These are phyloP conservation scores for Turritopsis rubra DNA, from an alignment of 30 jellyfish, hydroid and myxozoan species.

Conservation along the genomic window DNA sequence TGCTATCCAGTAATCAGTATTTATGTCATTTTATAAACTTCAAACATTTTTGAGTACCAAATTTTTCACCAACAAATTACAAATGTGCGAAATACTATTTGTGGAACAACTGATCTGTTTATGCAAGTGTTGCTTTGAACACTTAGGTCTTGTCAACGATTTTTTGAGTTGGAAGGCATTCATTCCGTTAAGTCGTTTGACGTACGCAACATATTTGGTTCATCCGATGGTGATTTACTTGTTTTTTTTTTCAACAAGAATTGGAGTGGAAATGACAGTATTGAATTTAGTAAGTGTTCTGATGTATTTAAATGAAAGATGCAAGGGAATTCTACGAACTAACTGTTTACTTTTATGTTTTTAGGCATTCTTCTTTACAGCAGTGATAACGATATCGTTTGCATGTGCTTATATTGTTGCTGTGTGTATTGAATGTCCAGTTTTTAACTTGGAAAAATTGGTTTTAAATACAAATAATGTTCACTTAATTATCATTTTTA, in stretches of 20 bases:
- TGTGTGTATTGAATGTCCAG: constrained; percentile 32
- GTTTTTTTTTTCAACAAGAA: constrained; percentile 41
- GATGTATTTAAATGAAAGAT: no score
- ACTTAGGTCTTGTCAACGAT: constrained; percentile 58
- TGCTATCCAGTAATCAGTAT: no score
- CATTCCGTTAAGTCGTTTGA: constrained; percentile 80
- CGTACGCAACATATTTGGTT: constrained; percentile 71
- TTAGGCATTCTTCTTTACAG: constrained; percentile 14
- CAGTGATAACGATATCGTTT: neutral
- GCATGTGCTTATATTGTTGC: constrained; percentile 9
- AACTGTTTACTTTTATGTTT: neutral
- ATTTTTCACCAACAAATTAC: no score
- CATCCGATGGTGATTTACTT: constrained; percentile 55
- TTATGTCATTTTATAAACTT: no score
- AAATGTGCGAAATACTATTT: no score
- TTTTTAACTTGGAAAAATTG: constrained; percentile 28
- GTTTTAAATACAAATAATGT: neutral
- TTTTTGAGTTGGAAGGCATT: constrained; percentile 79
- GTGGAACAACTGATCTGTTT: neutral
- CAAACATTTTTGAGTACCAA: no score
- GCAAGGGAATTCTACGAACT: neutral
- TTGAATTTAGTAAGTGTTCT: constrained; percentile 11
- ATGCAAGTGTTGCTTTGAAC: neutral
- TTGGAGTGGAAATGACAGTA: constrained; percentile 2
- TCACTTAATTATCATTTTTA: no score